Evolutionary conservation across 64 coral and sea anemone genomes (phyloP).

Genomic region (Pachyseris speciosa): DNA sequence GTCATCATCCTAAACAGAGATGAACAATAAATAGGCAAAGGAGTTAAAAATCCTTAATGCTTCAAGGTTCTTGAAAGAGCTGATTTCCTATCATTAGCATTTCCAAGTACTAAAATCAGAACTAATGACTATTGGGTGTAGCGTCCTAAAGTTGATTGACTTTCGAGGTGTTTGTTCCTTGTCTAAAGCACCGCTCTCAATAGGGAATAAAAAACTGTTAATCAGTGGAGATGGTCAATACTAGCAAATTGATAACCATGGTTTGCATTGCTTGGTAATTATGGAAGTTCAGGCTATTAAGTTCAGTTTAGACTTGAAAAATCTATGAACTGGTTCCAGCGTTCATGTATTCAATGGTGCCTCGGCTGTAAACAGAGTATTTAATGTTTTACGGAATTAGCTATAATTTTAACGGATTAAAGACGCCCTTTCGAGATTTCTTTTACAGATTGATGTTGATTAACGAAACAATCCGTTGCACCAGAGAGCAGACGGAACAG

Average conservation of each 20-base stretch:
- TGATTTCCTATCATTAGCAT: background rate
- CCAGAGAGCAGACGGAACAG: too few species aligned
- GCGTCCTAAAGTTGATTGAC: background rate
- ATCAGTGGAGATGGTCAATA: background rate
- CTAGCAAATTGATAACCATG: too few species aligned
- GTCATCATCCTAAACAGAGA: background rate
- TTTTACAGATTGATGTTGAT: too few species aligned
- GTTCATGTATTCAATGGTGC: background rate
- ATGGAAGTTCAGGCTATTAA: too few species aligned
- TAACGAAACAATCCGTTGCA: too few species aligned
- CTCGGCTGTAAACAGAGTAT: background rate
- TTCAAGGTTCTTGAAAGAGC: background rate
- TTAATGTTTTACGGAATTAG: constrained; percentile 21
- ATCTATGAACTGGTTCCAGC: background rate
- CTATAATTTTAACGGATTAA: constrained; percentile 25
- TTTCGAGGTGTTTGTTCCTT: background rate
- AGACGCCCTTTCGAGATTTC: background rate
- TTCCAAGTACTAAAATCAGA: background rate
- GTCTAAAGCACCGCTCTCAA: background rate
- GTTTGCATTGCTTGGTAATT: too few species aligned
- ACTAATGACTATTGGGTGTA: background rate
- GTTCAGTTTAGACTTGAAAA: too few species aligned
- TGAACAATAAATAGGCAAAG: background rate
- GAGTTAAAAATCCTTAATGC: constrained; percentile 1
- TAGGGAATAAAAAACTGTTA: background rate